Percentiles rank a stretch among this genome's conserved stretches.
phyloP scores from a whole-genome alignment of 2,113 vertebrate genomes.

The Panthera uncia region DNA sequence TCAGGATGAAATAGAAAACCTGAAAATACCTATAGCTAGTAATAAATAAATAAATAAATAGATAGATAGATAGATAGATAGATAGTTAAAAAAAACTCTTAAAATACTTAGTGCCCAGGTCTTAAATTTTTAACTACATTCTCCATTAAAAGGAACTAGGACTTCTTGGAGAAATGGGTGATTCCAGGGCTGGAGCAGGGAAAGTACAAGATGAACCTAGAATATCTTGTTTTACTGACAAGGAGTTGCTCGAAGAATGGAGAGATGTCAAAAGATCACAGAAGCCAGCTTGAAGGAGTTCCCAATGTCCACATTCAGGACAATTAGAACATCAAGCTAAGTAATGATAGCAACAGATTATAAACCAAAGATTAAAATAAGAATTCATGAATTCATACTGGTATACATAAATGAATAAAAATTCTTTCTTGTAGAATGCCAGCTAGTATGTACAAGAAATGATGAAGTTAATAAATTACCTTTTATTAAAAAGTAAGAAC shows the following conservation, averaged over 20 bases:
- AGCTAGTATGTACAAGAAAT: neutral
- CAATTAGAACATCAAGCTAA: neutral
- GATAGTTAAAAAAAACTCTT: neutral
- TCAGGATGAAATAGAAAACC: neutral
- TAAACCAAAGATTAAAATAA: neutral
- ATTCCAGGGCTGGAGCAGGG: neutral
- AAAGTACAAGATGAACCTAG: neutral
- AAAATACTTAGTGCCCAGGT: neutral
- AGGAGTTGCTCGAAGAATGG: neutral
- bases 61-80: no score
- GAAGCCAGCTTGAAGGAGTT: neutral
- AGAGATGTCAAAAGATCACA: neutral
- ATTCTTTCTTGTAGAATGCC: neutral
- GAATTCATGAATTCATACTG: neutral
- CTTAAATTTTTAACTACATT: neutral
- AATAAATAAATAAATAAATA: neutral
- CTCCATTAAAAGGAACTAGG: neutral
- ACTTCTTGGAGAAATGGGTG: neutral
- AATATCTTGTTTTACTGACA: neutral
- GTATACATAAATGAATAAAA: neutral
- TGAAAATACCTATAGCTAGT: neutral
- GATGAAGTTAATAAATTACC: neutral
- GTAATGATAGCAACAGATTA: slow-evolving; percentile 1
- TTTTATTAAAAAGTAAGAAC: neutral
- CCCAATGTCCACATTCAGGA: neutral